Evolutionary conservation across 2,888 invertebrate genomes (phyloP), one percentile per base, ranked within the genome.

Genomic region (Harpagoxenus sublaevis): DNA sequence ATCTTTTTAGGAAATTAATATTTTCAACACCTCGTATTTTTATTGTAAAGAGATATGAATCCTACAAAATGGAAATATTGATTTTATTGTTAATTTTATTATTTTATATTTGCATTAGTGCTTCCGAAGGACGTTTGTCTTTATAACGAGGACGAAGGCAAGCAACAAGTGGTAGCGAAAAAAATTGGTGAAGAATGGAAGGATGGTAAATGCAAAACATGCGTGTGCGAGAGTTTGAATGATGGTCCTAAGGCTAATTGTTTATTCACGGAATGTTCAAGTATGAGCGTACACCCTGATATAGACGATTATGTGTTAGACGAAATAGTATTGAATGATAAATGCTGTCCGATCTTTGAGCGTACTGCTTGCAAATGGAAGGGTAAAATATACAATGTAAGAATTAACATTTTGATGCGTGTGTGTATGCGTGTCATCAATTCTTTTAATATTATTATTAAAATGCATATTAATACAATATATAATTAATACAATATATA

Each of bases 141-240:
- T 2, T 97, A 96, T 79, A 96, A 95, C 8, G 96, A 96, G 31
- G 95, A 96, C 0, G 95, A 81, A 60, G 45, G 35, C 35, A 35
- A 84, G 6, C 86, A 87, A 70, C 66, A 51, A 1, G 18, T 88
- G 5, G 15, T 88, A 6, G 81, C 84, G 0, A 93, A 90, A 62
- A 86, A 90, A 65, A 79, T 94, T 63, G 96, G 97, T 15, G 96
- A 96, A 1, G 95, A 95, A 0, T 98, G 97, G 97, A 93, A 95
- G 85, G 97, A 97, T 93, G 97, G 97, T 0, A 97, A 97, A 35
- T 98, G 98, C 92, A 96, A 96, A 57, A 95, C 95, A 51, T 98
- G 97, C 90, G 95, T 95, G 65, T 97, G 97, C 93, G 94, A 95
- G 53, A 90, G 93, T 60, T 89, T 91, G 10, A 88, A 91, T 23